Conservation (phyloP, 2,113 vertebrate genomes). For the Epinephelus cyanopodus region DNA sequence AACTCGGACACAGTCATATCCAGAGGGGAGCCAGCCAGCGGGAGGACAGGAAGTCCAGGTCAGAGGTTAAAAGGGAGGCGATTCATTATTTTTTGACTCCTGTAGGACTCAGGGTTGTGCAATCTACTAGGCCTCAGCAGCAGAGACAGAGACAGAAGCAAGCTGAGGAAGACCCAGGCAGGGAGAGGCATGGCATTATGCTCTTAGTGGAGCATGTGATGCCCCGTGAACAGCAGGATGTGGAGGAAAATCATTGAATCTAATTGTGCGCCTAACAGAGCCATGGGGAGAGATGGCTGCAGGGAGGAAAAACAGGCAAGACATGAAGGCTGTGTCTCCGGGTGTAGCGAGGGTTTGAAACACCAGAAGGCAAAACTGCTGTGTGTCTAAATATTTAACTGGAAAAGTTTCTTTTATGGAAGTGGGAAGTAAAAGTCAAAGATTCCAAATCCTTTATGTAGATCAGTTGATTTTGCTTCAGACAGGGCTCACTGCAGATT, state of each 20-base stretch:
- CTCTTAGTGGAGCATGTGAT: constrained; percentile 68
- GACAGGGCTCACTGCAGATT: not conserved
- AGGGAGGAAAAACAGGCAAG: constrained; percentile 31
- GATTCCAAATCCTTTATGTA: not conserved
- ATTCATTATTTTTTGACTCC: constrained; percentile 62
- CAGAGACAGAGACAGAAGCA: not conserved
- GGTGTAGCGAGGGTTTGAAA: constrained; percentile 15
- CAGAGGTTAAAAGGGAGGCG: constrained; percentile 68
- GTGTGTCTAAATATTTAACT: constrained; percentile 25
- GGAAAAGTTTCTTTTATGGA: not conserved
- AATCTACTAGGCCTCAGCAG: not conserved
- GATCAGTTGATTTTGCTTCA: not conserved
- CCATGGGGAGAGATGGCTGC: constrained; percentile 35
- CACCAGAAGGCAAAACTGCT: constrained; percentile 23
- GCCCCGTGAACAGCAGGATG: constrained; percentile 65
- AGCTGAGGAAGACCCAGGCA: not conserved
- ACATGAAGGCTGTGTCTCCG: not conserved
- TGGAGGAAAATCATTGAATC: constrained; percentile 57
- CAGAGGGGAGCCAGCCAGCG: constrained; percentile 16
- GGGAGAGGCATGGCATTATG: constrained; percentile 22
- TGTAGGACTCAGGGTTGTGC: constrained; percentile 30
- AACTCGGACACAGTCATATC: not conserved
- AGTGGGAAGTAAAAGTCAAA: constrained; percentile 2
- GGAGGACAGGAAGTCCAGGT: constrained; percentile 76
- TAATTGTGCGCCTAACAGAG: constrained; percentile 58